phyloP scores from a whole-genome alignment of 1,140 invertebrate species.

The Colletes latitarsis region DNA sequence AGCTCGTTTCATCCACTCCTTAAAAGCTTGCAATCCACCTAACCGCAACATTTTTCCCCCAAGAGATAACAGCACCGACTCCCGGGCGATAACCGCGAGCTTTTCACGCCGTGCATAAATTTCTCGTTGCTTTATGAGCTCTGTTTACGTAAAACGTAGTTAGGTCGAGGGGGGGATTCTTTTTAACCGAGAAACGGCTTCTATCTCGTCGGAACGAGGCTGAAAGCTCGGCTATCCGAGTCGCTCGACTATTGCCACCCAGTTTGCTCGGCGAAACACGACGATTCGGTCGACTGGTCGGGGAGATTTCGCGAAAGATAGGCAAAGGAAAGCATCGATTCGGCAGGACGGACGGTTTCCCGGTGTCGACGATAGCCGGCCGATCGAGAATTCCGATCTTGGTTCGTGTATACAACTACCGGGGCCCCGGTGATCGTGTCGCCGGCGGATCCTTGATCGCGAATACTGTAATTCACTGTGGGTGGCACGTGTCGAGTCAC shows the following conservation, averaged over 20 bases:
- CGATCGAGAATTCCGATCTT: slow-evolving; percentile 37
- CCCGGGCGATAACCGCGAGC: background rate
- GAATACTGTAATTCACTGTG: slow-evolving; percentile 71
- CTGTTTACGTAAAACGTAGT: background rate
- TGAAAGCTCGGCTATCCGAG: background rate
- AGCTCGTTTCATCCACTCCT: too few species aligned
- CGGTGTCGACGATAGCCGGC: background rate
- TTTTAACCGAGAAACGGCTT: background rate
- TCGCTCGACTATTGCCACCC: background rate
- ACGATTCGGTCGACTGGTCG: slow-evolving; percentile 19
- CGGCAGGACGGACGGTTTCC: slow-evolving; percentile 34
- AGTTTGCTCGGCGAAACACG: background rate
- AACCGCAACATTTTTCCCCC: background rate
- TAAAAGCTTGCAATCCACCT: background rate
- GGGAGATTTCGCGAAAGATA: slow-evolving; percentile 23
- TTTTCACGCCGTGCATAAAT: background rate
- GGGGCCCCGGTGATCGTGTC: slow-evolving; percentile 9
- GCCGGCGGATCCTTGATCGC: slow-evolving; percentile 42
- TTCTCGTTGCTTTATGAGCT: background rate
- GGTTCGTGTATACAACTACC: slow-evolving; percentile 20
- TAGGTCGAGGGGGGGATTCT: background rate
- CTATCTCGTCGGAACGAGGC: background rate
- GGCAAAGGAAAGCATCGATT: slow-evolving; percentile 21
- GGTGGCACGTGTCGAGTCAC: slow-evolving; percentile 61
- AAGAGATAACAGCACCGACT: background rate